Evolutionary conservation across 2,888 invertebrate species (phyloP), one percentile per base, ranked within the genome.

Genomic region (Parnassius smintheus): DNA sequence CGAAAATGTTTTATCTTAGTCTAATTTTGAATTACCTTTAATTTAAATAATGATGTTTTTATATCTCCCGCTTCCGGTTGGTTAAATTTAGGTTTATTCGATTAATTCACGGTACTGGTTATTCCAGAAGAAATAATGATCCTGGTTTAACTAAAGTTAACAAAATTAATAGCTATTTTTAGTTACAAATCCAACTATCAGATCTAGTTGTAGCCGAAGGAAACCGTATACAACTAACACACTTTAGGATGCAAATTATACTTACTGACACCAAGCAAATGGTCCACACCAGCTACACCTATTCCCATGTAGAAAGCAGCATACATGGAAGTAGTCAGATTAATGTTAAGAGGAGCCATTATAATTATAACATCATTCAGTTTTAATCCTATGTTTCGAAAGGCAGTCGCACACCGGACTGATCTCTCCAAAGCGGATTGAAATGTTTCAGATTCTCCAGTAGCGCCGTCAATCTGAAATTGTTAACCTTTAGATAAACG

Each of bases 251-350:
- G 41, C 46, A 46, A 49, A 54, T 56, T 11, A 44, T 64, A 77
- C 81, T 75, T 70, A 83, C 83, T 68, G 4, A 75, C 67, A 63
- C 70, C 72, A 56, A 78, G 70, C 8, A 69, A 69, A 48, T 68
- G 66, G 54, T 82, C 82, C 2, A 80, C 57, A 13, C 75, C 71
- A 9, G 77, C 75, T 2, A 75, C 68, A 0, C 65, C 68, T 2
- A 79, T 72, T 0, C 91, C 91, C 11, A 88, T 68, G 64, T 83
- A 91, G 2, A 87, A 70, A 0, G 85, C 75, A 1, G 90, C 88
- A 45, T 92, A 81, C 60, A 86, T 77, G 1, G 92, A 88, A 44
- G 88, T 77, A 1, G 76, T 73, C 48, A 83, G 69, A 62, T 92
- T 80, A 11, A 88, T 66, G 51, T 84, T 82, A 62, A 85, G 89